A percentile compares a stretch with the other conserved stretches of the same genome.
Conservation (phyloP, 1,140 invertebrate species). For the Dreissena rostriformis region DNA sequence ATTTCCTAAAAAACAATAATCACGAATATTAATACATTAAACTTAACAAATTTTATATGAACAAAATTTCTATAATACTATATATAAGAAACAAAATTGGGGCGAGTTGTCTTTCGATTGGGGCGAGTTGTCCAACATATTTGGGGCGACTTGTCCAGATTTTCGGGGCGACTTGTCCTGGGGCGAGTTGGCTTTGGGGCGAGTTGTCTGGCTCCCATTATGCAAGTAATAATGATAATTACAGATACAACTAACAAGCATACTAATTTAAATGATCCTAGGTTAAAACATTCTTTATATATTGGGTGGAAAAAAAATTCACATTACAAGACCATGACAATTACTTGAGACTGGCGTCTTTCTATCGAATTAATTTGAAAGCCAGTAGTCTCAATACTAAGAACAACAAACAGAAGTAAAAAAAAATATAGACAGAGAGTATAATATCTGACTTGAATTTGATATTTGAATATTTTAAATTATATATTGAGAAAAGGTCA, state of each 20-base stretch:
- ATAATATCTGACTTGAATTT: background rate
- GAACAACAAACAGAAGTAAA: background rate
- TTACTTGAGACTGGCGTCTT: background rate
- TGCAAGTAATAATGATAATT: background rate
- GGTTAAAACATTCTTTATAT: background rate
- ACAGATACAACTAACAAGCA: background rate
- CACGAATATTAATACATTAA: no score
- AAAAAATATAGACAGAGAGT: background rate
- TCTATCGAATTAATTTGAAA: background rate
- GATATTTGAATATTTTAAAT: background rate
- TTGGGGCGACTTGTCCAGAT: conserved; percentile 11
- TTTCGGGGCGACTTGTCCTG: no score
- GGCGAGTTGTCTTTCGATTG: no score
- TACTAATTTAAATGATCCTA: background rate
- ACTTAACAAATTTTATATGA: no score
- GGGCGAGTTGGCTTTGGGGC: no score
- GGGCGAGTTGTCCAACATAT: no score
- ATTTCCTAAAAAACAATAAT: no score
- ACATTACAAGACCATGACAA: background rate
- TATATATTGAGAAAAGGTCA: background rate
- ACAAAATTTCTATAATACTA: no score
- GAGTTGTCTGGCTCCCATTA: no score
- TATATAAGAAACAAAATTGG: no score
- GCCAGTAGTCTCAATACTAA: background rate
- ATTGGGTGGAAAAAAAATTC: background rate